Base-by-base conservation (phyloP, 2,797 vertebrate genomes). In the Perdix hodgsoniae region DNA sequence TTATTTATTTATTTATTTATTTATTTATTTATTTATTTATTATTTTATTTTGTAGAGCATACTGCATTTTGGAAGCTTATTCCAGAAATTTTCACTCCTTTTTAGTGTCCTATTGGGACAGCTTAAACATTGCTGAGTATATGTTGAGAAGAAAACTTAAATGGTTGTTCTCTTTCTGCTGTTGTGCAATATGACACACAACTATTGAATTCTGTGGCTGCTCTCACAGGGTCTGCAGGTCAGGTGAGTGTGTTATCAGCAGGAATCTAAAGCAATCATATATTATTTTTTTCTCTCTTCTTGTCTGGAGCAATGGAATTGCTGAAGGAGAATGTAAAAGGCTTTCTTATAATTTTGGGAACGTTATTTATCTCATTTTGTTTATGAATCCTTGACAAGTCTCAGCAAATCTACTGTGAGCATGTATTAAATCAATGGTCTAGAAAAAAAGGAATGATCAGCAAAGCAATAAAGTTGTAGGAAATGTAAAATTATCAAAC, bases 381-480 rank as follows among this genome's bases (percentile, higher is more conserved):
- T 75, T 87, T 63, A 63, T 49, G 24, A 54, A 44, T 61, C 54
- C 76, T 88, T 84, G 52, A 82, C 52, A 82, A 66, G 12, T 85
- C 35, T 84, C 49, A 63, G 35, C 35, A 83, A 69, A 77, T 75
- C 57, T 52, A 33, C 24, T 61, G 10, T 21, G 76, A 85, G 40
- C 81, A 81, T 60, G 18, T 31, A 50, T 70, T 45, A 75, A 22
- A 74, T 87, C 49, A 66, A 72, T 78, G 47, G 78, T 73, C 70
- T 94, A 84, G 63, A 42, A 64, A 45, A 29, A 66, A 54, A 42
- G 11, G 26, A 27, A 86, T 85, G 63, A 89, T 88, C 49, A 88
- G 65, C 9, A 56, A 86, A 86, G 50, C 75, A 83, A 81, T 73
- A 82, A 88, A 66, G 14, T 52, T 11, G 24, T 60, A 67, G 47